Percentiles rank a stretch among this genome's conserved stretches.
phyloP scores from a whole-genome alignment of 2,113 vertebrate genomes.

The Pachyramphus minor region DNA sequence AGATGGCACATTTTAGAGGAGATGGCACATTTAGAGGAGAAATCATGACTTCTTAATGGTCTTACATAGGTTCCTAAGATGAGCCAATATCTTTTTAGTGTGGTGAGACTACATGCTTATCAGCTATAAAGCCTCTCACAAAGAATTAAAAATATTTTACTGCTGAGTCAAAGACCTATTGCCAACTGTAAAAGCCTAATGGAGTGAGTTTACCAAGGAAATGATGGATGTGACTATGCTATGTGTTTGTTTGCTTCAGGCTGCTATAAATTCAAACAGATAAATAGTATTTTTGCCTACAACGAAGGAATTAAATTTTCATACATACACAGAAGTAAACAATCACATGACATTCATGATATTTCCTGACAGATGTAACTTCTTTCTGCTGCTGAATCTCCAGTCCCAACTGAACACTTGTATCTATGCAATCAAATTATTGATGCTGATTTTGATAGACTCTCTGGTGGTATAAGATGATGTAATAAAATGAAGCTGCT shows the following conservation, averaged over 20 bases:
- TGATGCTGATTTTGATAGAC: background rate
- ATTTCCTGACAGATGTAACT: background rate
- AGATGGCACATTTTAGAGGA: background rate
- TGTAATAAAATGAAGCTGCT: background rate
- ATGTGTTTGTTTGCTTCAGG: background rate
- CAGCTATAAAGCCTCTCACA: background rate
- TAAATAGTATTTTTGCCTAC: background rate
- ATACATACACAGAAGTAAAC: background rate
- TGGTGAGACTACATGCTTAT: background rate
- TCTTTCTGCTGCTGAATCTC: background rate
- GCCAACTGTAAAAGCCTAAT: background rate
- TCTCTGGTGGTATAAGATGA: background rate
- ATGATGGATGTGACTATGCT: background rate
- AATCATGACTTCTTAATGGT: background rate
- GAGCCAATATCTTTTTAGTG: background rate
- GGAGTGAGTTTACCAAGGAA: background rate
- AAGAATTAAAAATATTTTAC: background rate
- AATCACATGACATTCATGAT: background rate
- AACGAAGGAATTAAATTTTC: background rate
- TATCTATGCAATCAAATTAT: background rate
- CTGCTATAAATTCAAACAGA: background rate
- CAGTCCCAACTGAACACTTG: background rate
- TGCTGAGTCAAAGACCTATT: background rate
- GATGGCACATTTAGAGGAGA: no score
- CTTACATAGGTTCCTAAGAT: background rate